Conservation (phyloP, 2,113 vertebrate species). For the Brachirus orientalis region DNA sequence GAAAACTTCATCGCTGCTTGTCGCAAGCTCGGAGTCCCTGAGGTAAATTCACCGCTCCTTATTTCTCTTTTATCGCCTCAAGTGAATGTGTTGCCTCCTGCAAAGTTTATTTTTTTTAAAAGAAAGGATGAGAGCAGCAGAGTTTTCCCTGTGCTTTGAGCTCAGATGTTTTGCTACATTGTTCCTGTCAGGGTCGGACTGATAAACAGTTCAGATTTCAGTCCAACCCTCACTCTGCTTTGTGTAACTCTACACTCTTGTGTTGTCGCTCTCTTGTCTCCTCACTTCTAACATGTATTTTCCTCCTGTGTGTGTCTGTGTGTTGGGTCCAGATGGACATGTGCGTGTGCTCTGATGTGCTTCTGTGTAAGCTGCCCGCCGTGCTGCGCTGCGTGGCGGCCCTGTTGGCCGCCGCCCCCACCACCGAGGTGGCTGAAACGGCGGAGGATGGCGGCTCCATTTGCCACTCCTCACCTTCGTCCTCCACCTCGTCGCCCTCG, state of each 20-base stretch:
- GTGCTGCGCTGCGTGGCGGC: constrained; percentile 83
- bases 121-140: neutral
- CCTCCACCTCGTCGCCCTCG: constrained; percentile 46
- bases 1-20: constrained; percentile 90
- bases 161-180: constrained; percentile 27
- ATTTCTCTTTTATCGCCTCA: neutral
- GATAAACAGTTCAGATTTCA: neutral
- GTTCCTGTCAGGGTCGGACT: constrained; percentile 23
- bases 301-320: constrained; percentile 4
- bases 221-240: constrained; percentile 28
- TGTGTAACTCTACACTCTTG: neutral
- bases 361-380: constrained; percentile 83
- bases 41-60: constrained; percentile 81
- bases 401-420: constrained; percentile 63
- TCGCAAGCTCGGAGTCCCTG: constrained; percentile 87
- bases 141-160: neutral
- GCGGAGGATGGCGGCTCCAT: constrained; percentile 29
- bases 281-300: constrained; percentile 29
- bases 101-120: neutral
- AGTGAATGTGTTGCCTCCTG: neutral
- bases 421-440: constrained; percentile 46
- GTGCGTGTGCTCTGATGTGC: constrained; percentile 87
- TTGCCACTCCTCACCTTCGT: constrained; percentile 13
- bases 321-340: constrained; percentile 80
- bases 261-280: constrained; percentile 10